A percentile compares a stretch with the other conserved stretches of the same genome.
Evolutionary conservation across 53 echinoderm and acorn worm genomes (phyloP).

Genomic region (Glandiceps talaboti): DNA sequence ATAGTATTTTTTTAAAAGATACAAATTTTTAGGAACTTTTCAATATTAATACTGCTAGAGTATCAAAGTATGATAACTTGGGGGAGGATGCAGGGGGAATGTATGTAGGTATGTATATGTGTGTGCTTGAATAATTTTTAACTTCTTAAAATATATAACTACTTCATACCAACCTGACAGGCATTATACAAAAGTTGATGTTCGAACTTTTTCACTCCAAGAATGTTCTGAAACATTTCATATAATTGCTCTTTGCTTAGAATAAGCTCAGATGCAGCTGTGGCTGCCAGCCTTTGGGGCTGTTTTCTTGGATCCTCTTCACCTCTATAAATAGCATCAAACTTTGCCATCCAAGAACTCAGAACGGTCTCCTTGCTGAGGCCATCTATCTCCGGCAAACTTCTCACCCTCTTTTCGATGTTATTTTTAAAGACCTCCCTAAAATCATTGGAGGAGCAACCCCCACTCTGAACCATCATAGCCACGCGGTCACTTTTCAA

Average conservation of each 20-base stretch:
- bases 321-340: slow-evolving; percentile 96
- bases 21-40: too few species aligned
- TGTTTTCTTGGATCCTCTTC: slow-evolving; percentile 90
- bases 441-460: slow-evolving; percentile 96
- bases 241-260: slow-evolving; percentile 96
- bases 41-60: too few species aligned
- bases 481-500: slow-evolving; percentile 82
- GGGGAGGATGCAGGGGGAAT: too few species aligned
- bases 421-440: slow-evolving; percentile 98
- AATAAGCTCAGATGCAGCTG: slow-evolving; percentile 94
- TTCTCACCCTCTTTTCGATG: slow-evolving; percentile 89
- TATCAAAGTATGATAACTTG: too few species aligned
- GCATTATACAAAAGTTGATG: slow-evolving; percentile 97
- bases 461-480: slow-evolving; percentile 95
- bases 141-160: too few species aligned
- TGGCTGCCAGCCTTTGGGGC: slow-evolving; percentile 89
- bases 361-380: slow-evolving; percentile 95
- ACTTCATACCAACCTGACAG: slow-evolving; percentile 61
- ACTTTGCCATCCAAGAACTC: slow-evolving; percentile 98
- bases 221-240: slow-evolving; percentile 98
- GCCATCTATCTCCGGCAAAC: slow-evolving; percentile 96
- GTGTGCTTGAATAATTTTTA: too few species aligned
- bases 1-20: too few species aligned
- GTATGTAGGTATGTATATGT: too few species aligned
- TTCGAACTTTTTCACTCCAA: slow-evolving; percentile 97